phyloP scores from a whole-genome alignment of 2,113 vertebrate species.

The Halichoeres trimaculatus region DNA sequence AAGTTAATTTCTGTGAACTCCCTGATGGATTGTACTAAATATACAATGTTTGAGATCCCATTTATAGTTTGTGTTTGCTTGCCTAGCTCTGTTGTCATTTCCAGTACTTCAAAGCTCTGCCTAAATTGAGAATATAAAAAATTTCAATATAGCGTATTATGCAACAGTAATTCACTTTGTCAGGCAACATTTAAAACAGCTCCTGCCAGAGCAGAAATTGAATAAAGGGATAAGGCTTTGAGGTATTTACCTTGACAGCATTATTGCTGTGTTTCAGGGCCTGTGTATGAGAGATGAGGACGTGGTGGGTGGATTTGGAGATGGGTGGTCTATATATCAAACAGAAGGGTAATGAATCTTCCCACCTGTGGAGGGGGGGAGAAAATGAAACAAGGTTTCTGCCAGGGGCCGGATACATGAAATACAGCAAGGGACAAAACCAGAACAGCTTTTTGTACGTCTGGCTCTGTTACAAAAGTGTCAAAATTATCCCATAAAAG shows the following conservation, averaged over 20 bases:
- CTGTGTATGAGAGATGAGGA: constrained; percentile 36
- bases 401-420: constrained; percentile 19
- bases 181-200: constrained; percentile 60
- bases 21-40: constrained; percentile 15
- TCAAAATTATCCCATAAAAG: constrained; percentile 12
- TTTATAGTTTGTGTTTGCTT: constrained; percentile 21
- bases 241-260: constrained; percentile 66
- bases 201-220: constrained; percentile 48
- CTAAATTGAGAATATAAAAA: constrained; percentile 32
- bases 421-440: constrained; percentile 21
- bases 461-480: constrained; percentile 5
- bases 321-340: constrained; percentile 51
- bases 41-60: constrained; percentile 31
- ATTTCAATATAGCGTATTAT: constrained; percentile 35
- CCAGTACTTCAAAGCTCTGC: constrained; percentile 7
- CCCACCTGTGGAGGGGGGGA: constrained; percentile 37
- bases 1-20: constrained; percentile 28
- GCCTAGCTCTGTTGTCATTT: constrained; percentile 10
- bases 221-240: constrained; percentile 46
- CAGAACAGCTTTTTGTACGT: constrained; percentile 8
- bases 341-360: constrained; percentile 46
- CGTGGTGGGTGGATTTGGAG: neutral
- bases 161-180: constrained; percentile 51
- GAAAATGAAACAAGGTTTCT: constrained; percentile 41
- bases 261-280: constrained; percentile 50